Evolutionary conservation across 2,113 vertebrate species (phyloP).

Genomic region (Anhinga rufa): DNA sequence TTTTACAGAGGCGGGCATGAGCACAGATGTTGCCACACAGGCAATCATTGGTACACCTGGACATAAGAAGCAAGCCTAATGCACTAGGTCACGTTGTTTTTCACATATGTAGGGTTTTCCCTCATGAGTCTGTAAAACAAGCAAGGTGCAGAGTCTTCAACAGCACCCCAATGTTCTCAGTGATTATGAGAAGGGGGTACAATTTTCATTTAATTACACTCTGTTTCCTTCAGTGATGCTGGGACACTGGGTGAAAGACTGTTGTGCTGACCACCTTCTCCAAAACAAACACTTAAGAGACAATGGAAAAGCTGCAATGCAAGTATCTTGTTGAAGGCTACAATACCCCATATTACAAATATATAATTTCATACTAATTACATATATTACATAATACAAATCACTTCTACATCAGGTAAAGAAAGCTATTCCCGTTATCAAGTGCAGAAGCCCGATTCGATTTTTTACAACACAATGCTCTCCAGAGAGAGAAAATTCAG

Average conservation of each 20-base stretch:
- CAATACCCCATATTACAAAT: not conserved
- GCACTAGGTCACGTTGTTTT: not conserved
- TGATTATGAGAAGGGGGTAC: not conserved
- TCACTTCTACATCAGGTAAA: not conserved
- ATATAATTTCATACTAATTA: not conserved
- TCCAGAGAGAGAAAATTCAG: not conserved
- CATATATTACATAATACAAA: not conserved
- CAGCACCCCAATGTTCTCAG: not conserved
- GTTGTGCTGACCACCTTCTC: not conserved
- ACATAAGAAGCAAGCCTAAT: not conserved
- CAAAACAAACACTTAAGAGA: not conserved
- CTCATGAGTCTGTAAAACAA: not conserved
- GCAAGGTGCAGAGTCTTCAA: not conserved
- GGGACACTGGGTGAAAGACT: not conserved
- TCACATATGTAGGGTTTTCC: not conserved
- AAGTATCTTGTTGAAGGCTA: not conserved
- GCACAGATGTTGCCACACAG: not conserved
- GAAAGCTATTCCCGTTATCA: not conserved
- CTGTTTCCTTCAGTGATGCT: not conserved
- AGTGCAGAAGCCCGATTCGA: not conserved
- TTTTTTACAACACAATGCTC: conserved; percentile 1
- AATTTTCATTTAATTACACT: not conserved
- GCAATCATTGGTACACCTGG: not conserved
- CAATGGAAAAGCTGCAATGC: not conserved
- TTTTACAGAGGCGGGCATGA: not conserved